Evolutionary conservation across 2,888 invertebrate species (phyloP).

Genomic region (Hyposoter dolosus): DNA sequence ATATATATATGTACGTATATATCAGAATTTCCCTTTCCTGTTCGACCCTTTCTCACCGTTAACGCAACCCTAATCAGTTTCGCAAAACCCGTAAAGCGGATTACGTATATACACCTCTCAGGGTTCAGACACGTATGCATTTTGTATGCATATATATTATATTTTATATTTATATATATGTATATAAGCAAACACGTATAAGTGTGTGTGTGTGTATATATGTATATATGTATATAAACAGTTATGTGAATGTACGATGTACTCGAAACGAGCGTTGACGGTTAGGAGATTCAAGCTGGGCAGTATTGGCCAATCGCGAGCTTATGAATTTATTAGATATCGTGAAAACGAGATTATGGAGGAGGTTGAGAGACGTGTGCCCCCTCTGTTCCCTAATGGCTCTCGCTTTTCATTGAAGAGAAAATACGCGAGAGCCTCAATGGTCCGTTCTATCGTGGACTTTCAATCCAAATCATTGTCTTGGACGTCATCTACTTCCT

Average conservation of each 20-base stretch:
- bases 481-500: neutral
- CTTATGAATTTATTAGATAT: conserved; percentile 71
- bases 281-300: conserved; percentile 57
- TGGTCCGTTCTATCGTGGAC: neutral
- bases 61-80: conserved; percentile 72
- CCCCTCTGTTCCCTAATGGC: conserved; percentile 27
- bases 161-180: conserved; percentile 35
- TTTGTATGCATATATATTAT: conserved; percentile 32
- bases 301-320: conserved; percentile 59
- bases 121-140: conserved; percentile 51
- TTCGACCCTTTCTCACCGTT: conserved; percentile 67
- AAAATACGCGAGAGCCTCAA: conserved; percentile 46
- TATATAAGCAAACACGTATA: neutral
- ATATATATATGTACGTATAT: conserved; percentile 21
- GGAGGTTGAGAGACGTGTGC: conserved; percentile 22
- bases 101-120: conserved; percentile 65
- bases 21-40: conserved; percentile 55
- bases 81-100: conserved; percentile 71
- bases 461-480: neutral
- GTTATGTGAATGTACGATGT: neutral
- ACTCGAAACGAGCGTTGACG: conserved; percentile 46
- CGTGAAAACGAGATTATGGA: conserved; percentile 64
- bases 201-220: neutral
- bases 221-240: neutral
- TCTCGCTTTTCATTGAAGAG: conserved; percentile 50